Evolutionary conservation across 2,797 vertebrate genomes (phyloP).

Genomic region (Enteromius radiatus): DNA sequence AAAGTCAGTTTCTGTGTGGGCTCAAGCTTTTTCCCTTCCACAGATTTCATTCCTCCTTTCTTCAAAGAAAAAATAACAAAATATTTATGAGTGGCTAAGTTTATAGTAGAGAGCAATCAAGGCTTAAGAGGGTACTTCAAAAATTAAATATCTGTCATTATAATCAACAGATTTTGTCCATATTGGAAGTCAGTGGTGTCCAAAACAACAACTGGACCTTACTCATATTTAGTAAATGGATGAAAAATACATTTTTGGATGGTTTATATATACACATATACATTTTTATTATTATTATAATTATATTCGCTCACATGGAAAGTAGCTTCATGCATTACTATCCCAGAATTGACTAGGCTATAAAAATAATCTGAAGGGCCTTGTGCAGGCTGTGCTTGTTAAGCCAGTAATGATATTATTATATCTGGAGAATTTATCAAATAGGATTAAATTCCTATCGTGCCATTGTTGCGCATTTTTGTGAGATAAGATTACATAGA

Average conservation of each 20-base stretch:
- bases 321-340: neutral
- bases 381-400: neutral
- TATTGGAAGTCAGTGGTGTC: neutral
- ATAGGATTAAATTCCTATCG: neutral
- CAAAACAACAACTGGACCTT: neutral
- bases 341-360: neutral
- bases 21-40: neutral
- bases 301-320: neutral
- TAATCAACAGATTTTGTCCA: neutral
- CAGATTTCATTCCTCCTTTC: neutral
- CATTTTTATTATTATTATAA: too few species aligned
- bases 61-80: neutral
- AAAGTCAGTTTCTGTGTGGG: too few species aligned
- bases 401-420: constrained; percentile 3
- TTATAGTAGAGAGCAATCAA: neutral
- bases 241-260: neutral
- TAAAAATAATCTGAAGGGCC: neutral
- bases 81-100: neutral
- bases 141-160: neutral
- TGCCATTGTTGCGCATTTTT: neutral
- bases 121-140: neutral
- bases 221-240: neutral
- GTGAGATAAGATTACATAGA: neutral
- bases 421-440: neutral
- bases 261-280: neutral